Base-by-base conservation (phyloP, 2,113 vertebrate species). In the Leptobrachium ailaonicum region DNA sequence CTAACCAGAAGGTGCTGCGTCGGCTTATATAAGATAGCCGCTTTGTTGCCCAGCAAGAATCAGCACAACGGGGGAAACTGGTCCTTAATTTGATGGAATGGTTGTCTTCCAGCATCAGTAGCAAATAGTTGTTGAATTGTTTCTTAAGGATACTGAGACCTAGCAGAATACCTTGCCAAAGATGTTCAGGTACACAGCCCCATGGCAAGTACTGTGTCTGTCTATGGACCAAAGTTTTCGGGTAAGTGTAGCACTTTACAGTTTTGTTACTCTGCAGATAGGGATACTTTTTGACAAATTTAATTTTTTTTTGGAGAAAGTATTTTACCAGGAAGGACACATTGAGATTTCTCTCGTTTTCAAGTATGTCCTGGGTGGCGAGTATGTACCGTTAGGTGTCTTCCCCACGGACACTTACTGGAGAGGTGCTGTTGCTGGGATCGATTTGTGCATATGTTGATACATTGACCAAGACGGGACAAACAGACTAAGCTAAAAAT, bases 171-270 rank as follows among this genome's bases (percentile, higher is more conserved):
- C 83, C 62, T 82, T 85, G 83, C 83, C 83, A 87, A 89, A 84
- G 64, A 92, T 92, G 91, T 89, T 93, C 85, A 91, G 86, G 82
- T 93, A 93, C 84, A 91, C 90, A 41, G 88, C 90, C 74, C 91
- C 91, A 50, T 92, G 93, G 89, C 87, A 93, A 83, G 91, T 92
- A 20, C 90, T 93, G 77, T 92, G 90, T 84, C 84, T 92, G 75
- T 88, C 89, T 66, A 89, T 92, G 88, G 89, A 92, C 66, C 87
- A 89, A 83, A 78, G 83, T 64, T 73, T 89, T 75, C 86, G 86
- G 90, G 90, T 92, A 92, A 92, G 89, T 82, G 1, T 81, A 58
- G 44, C 43, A 40, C 64, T 43, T n/a, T n/a, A 32, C 8, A 69
- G 20, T 32, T 45, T 69, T 12, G 1, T 44, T 69, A 32, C 43